Conservation (phyloP, 2,113 vertebrate species). For the Mandrillus leucophaeus region DNA sequence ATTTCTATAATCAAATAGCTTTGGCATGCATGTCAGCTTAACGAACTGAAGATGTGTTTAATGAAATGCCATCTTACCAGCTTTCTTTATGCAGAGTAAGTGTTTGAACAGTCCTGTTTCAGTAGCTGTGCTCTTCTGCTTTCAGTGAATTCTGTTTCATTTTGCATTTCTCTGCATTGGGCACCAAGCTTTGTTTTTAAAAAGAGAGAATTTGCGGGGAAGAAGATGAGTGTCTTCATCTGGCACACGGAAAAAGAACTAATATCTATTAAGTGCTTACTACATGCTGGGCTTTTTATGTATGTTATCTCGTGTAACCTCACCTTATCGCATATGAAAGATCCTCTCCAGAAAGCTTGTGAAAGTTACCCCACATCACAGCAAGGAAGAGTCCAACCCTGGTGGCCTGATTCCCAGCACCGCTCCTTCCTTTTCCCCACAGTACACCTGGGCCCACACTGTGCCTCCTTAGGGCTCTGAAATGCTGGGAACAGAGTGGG, state of each 20-base stretch:
- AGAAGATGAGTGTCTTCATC: neutral
- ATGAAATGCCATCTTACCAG: neutral
- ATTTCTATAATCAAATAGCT: constrained; percentile 48
- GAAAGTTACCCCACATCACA: neutral
- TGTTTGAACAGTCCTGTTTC: neutral
- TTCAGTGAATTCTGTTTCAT: neutral
- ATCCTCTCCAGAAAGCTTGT: neutral
- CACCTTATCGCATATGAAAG: neutral
- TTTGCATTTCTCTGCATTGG: neutral
- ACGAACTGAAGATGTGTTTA: neutral
- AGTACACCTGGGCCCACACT: neutral
- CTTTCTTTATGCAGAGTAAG: neutral
- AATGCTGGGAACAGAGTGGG: neutral
- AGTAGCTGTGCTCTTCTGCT: neutral
- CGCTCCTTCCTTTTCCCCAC: neutral
- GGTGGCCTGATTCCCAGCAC: neutral
- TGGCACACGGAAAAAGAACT: neutral
- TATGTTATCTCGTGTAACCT: neutral
- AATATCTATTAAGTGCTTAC: neutral
- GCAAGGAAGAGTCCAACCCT: neutral
- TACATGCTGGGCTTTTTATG: neutral
- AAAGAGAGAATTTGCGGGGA: neutral
- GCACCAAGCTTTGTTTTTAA: neutral
- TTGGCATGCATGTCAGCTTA: neutral
- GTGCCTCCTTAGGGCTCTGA: neutral